A percentile compares a stretch with the other conserved stretches of the same genome.
Evolutionary conservation across 2,797 vertebrate genomes (phyloP).

Genomic region (Chlorospingus flavigularis): DNA sequence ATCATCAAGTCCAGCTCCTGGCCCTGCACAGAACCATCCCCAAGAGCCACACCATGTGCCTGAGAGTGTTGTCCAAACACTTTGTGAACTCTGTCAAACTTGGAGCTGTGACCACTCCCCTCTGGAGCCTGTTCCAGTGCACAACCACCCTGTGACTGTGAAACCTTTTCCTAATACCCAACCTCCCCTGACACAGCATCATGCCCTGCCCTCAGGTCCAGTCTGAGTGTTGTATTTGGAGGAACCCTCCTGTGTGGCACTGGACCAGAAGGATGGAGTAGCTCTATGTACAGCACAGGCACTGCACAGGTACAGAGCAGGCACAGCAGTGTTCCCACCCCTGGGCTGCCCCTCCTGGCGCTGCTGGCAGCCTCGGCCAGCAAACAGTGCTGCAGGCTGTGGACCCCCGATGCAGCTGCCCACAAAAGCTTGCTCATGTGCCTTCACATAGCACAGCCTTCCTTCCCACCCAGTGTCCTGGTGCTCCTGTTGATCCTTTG

Average conservation of each 20-base stretch:
- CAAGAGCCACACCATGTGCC: neutral
- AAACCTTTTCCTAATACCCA: neutral
- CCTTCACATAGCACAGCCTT: fast-evolving
- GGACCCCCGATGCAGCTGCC: neutral
- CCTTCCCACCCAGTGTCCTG: neutral
- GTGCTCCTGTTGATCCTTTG: neutral
- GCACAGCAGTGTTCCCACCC: neutral
- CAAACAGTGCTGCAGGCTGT: neutral
- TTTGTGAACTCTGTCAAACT: neutral
- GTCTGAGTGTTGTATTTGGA: neutral
- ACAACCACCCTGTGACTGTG: neutral
- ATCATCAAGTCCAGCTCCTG: neutral
- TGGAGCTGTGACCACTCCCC: neutral
- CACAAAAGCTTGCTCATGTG: fast-evolving
- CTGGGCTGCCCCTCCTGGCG: neutral
- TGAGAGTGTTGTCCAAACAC: neutral
- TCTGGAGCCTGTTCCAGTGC: neutral
- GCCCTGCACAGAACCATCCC: neutral
- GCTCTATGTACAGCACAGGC: fast-evolving
- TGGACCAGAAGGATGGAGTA: fast-evolving
- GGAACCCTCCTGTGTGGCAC: fast-evolving
- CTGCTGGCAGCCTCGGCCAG: fast-evolving
- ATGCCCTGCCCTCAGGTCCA: neutral
- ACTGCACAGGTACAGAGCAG: fast-evolving
- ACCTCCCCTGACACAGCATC: neutral